phyloP scores from a whole-genome alignment of 53 echinoderm and acorn worm species.

The Temnopleurus reevesii region DNA sequence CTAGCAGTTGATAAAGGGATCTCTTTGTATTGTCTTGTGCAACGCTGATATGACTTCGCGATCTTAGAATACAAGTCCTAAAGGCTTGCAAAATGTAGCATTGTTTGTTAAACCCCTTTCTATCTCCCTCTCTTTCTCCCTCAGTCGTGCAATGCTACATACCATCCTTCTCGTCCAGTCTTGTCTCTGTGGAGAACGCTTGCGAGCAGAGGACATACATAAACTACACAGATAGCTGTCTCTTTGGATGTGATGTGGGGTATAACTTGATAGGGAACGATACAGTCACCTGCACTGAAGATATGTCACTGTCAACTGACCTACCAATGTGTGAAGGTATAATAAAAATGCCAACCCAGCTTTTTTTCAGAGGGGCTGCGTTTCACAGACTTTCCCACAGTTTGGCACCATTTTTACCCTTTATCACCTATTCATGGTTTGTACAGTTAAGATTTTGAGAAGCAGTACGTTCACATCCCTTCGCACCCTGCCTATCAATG shows the following conservation, averaged over 20 bases:
- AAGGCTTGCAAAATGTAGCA: too few species aligned
- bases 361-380: too few species aligned
- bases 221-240: constrained; percentile 13
- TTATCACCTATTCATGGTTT: too few species aligned
- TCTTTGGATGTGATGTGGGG: neutral
- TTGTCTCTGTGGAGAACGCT: neutral
- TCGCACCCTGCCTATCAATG: too few species aligned
- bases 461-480: too few species aligned
- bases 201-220: neutral
- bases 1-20: too few species aligned
- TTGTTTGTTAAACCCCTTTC: neutral
- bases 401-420: too few species aligned
- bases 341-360: neutral
- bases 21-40: too few species aligned
- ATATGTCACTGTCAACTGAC: neutral
- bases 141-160: neutral
- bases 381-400: too few species aligned
- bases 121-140: neutral
- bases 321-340: constrained; percentile 8
- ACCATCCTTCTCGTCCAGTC: neutral
- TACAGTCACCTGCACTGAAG: neutral
- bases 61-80: too few species aligned
- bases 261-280: neutral
- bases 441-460: too few species aligned
- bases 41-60: too few species aligned